Evolutionary conservation across 1,140 invertebrate species (phyloP), one percentile per base, ranked within the genome.

Genomic region (Philotrypesis tridentata): DNA sequence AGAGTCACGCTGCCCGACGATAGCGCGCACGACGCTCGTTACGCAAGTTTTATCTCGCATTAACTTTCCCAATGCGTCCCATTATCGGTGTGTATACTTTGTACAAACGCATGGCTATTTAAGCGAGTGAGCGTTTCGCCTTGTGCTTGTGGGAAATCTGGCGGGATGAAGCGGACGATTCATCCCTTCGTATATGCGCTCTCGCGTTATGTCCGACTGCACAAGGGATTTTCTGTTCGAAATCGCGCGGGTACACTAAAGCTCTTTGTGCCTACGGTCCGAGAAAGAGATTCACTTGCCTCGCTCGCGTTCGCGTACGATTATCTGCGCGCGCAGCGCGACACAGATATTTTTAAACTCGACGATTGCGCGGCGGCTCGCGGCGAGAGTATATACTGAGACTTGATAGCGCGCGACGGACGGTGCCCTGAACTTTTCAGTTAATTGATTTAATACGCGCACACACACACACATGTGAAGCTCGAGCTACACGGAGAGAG

Each of bases 141-240:
- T 29, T 27, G 31, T 17, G n/a, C 9, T 17, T 48, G 61, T 65
- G 67, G 67, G 43, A 81, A 68, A 82, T 55, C 37, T 61, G 55
- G 75, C 75, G 60, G 68, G 61, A 86, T 88, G 84, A 87, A 82
- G 31, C 40, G 84, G 75, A 74, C 83, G 87, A 87, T 85, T 89
- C 85, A 89, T 87, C 83, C 21, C 21, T 17, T 55, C n/a, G 48
- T 37, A 37, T 37, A 37, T 37, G 33, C 33, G 33, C 33, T 5
- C n/a, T n/a, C n/a, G n/a, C n/a, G 33, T 37, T 3, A 5, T 78
- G 83, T 83, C 80, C 72, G 75, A 73, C 63, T 80, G 60, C 83
- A 91, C 88, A 89, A 89, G 85, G 48, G 87, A 91, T 89, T 89
- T 90, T 87, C 89, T 90, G 89, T 91, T 89, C 83, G 75, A 55